Percentiles rank a stretch among this genome's conserved stretches.
phyloP scores from a whole-genome alignment of 2,888 invertebrate genomes.

The Spisula subtruncata region DNA sequence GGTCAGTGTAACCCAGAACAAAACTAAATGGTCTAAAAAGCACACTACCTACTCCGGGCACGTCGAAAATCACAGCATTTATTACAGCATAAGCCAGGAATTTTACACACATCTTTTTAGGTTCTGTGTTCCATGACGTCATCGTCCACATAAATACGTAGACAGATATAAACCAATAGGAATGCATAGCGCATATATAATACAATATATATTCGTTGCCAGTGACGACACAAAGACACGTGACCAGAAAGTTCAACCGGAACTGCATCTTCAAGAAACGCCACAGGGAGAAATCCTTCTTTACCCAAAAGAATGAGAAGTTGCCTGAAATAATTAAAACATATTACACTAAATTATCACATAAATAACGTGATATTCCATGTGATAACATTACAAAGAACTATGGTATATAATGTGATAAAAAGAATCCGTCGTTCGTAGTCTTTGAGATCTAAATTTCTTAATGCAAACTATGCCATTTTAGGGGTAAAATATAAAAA shows the following conservation, averaged over 20 bases:
- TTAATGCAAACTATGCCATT: too few species aligned
- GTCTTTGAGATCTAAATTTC: too few species aligned
- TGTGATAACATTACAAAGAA: too few species aligned
- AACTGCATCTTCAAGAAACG: conserved; percentile 83
- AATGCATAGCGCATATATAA: conserved; percentile 85
- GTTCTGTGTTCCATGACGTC: conserved; percentile 77
- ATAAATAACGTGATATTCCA: too few species aligned
- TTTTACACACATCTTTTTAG: conserved; percentile 78
- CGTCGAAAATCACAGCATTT: conserved; percentile 80
- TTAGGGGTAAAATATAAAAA: too few species aligned
- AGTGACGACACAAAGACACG: conserved; percentile 76
- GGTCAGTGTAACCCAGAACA: conserved; percentile 75
- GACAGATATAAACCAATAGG: conserved; percentile 83
- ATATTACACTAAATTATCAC: too few species aligned
- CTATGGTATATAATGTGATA: too few species aligned
- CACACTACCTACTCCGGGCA: conserved; percentile 68
- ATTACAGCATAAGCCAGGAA: conserved; percentile 74
- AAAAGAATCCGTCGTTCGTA: too few species aligned
- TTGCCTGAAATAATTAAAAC: conserved; percentile 82
- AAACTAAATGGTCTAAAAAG: conserved; percentile 78
- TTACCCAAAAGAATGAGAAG: conserved; percentile 84
- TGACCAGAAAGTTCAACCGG: conserved; percentile 83
- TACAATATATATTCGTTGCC: conserved; percentile 83
- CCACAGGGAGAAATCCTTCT: conserved; percentile 80
- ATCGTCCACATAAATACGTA: conserved; percentile 80